phyloP scores from a whole-genome alignment of 2,797 vertebrate species.

The Morelia viridis region DNA sequence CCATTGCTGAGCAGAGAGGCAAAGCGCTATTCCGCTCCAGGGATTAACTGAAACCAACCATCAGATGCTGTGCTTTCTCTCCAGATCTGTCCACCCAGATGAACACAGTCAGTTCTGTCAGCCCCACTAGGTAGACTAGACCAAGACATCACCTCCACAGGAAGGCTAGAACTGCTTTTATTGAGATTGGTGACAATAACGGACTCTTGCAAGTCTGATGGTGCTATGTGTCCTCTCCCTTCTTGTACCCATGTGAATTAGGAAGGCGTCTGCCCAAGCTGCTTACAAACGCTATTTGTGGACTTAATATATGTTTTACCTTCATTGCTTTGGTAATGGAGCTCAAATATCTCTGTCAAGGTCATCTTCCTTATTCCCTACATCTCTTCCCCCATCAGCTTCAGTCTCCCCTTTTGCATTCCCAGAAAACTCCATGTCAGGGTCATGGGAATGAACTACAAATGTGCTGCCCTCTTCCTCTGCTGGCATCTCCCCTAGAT shows the following conservation, averaged over 20 bases:
- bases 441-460: not conserved
- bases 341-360: not conserved
- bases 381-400: not conserved
- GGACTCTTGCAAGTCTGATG: not conserved
- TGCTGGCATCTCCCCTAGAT: not conserved
- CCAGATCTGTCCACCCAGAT: not conserved
- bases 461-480: not conserved
- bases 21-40: not conserved
- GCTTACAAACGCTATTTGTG: not conserved
- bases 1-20: not conserved
- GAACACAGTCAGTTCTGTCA: not conserved
- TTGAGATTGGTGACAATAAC: too few species aligned
- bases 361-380: not conserved
- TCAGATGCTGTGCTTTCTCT: not conserved
- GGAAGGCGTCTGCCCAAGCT: not conserved
- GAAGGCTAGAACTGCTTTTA: not conserved
- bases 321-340: not conserved
- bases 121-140: not conserved
- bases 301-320: not conserved
- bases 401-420: not conserved
- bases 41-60: not conserved
- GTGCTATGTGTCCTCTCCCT: not conserved
- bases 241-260: not conserved
- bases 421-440: not conserved
- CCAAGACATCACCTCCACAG: not conserved